Conservation (phyloP, 2,888 invertebrate species). For the Xylota sylvarum region DNA sequence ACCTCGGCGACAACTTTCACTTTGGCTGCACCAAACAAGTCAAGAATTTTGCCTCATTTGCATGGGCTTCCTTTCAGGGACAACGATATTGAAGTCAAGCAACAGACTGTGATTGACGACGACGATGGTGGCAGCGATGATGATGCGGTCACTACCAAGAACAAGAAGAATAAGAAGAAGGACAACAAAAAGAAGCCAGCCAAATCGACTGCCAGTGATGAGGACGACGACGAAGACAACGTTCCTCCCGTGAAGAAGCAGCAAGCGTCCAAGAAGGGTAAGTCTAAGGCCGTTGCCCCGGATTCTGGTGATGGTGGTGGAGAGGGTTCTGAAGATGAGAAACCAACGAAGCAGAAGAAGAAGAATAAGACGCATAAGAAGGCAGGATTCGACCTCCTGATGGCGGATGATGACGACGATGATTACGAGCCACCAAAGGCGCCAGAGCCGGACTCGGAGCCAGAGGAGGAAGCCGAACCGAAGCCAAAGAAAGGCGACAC, state of each 20-base stretch:
- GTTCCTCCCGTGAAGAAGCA: conserved; percentile 87
- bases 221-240: conserved; percentile 84
- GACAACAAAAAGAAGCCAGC: conserved; percentile 81
- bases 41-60: conserved; percentile 32
- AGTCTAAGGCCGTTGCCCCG: conserved; percentile 84
- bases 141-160: conserved; percentile 83
- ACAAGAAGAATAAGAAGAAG: conserved; percentile 83
- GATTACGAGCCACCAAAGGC: conserved; percentile 77
- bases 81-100: conserved; percentile 85
- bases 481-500: conserved; percentile 84
- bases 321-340: conserved; percentile 85
- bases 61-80: conserved; percentile 86
- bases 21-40: conserved; percentile 35
- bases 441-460: conserved; percentile 79
- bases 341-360: conserved; percentile 83
- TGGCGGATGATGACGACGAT: conserved; percentile 87
- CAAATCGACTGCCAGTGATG: conserved; percentile 83
- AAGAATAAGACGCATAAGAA: conserved; percentile 84
- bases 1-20: conserved; percentile 74
- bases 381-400: conserved; percentile 89
- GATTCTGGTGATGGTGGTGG: conserved; percentile 84
- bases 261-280: conserved; percentile 86
- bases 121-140: conserved; percentile 76
- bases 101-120: conserved; percentile 80
- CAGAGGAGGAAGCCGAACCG: conserved; percentile 86